Evolutionary conservation across 2,888 invertebrate species (phyloP).

Genomic region (Drosophila kanekoi): DNA sequence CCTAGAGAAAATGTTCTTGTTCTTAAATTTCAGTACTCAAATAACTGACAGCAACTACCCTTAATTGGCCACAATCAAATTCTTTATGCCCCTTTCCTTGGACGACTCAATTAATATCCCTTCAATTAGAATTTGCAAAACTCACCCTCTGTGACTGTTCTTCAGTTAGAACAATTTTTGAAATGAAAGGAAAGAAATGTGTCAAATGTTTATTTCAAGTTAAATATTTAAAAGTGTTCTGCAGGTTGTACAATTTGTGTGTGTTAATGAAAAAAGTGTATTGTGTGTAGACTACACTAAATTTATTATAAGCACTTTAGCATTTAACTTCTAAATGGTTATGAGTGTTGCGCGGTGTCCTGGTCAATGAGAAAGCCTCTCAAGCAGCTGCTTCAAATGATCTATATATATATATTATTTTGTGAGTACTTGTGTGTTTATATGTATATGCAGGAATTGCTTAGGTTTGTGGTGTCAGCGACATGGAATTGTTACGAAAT

Average conservation of each 20-base stretch:
- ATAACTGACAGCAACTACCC: constrained; percentile 26
- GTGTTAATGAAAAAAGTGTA: constrained; percentile 17
- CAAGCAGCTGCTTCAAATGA: constrained; percentile 35
- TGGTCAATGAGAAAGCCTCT: constrained; percentile 55
- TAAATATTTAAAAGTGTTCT: constrained; percentile 35
- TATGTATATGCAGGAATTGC: constrained; percentile 32
- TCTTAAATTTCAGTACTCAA: constrained; percentile 3
- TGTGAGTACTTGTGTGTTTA: background rate
- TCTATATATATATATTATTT: constrained; percentile 4
- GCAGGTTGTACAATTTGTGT: constrained; percentile 46
- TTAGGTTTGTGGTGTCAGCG: constrained; percentile 36
- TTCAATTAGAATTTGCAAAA: constrained; percentile 19
- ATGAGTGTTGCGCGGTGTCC: constrained; percentile 27
- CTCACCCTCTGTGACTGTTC: constrained; percentile 14
- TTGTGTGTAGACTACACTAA: constrained; percentile 34
- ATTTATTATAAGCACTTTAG: constrained; percentile 59
- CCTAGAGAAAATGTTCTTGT: background rate
- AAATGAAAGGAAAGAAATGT: constrained; percentile 42
- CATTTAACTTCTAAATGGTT: constrained; percentile 45
- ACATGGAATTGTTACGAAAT: constrained; percentile 72
- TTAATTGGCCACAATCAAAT: constrained; percentile 21
- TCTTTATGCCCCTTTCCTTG: constrained; percentile 1
- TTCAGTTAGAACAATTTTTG: background rate
- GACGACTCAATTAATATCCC: constrained; percentile 41
- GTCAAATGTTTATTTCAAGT: constrained; percentile 55